phyloP scores from a whole-genome alignment of 2,797 vertebrate species.

The Gila robusta region DNA sequence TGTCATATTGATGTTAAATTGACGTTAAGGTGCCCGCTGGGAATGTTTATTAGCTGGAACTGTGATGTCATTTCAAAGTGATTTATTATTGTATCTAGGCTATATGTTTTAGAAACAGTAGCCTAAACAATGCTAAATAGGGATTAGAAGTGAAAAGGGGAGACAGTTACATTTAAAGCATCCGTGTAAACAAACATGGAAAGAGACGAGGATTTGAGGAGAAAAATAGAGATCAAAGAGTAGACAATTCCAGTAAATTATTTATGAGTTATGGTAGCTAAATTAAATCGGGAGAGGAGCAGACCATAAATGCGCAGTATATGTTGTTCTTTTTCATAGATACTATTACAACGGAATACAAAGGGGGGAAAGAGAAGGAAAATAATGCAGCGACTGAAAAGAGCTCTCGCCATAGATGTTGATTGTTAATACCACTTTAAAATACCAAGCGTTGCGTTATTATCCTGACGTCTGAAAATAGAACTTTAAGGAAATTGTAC shows the following conservation, averaged over 20 bases:
- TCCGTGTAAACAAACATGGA: neutral
- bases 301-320: neutral
- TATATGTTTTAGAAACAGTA: neutral
- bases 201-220: neutral
- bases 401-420: too few species aligned
- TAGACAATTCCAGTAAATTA: too few species aligned
- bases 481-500: neutral
- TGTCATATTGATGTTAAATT: too few species aligned
- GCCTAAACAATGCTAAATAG: neutral
- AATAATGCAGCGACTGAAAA: too few species aligned
- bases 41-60: too few species aligned
- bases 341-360: neutral
- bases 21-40: too few species aligned
- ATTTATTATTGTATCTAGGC: too few species aligned
- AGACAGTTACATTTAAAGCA: neutral
- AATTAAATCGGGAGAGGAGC: neutral
- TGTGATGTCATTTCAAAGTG: too few species aligned
- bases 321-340: neutral
- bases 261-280: neutral
- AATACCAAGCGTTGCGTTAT: neutral
- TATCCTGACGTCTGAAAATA: neutral
- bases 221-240: neutral
- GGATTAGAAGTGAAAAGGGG: neutral
- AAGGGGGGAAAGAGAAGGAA: neutral
- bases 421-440: neutral